phyloP scores from a whole-genome alignment of 1,140 invertebrate species.

The Aphelinus certus region DNA sequence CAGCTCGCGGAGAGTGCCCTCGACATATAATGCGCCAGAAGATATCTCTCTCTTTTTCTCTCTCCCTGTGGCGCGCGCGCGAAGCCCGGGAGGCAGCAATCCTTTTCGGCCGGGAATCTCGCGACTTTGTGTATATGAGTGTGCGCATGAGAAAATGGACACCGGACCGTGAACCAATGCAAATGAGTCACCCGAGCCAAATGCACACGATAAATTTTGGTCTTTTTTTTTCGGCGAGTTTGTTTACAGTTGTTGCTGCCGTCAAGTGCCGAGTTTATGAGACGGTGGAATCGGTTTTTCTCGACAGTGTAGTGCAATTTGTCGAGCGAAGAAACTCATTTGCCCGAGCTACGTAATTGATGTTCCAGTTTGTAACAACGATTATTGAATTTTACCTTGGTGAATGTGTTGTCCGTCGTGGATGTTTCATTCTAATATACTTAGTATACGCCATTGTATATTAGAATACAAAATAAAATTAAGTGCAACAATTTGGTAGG shows the following conservation, averaged over 20 bases:
- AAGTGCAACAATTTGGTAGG: too few relatives aligned
- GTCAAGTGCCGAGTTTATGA: slow-evolving; percentile 31
- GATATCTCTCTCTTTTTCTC: slow-evolving; percentile 2
- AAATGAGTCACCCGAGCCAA: slow-evolving; percentile 25
- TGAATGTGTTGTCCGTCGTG: too few relatives aligned
- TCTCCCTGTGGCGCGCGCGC: too few relatives aligned
- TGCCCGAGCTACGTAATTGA: too few relatives aligned
- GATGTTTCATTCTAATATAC: too few relatives aligned
- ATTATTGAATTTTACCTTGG: too few relatives aligned
- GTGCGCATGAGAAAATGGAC: slow-evolving; percentile 10
- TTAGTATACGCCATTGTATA: too few relatives aligned
- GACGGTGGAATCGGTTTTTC: slow-evolving; percentile 37
- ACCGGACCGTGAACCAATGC: slow-evolving; percentile 27
- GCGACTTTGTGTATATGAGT: slow-evolving; percentile 24
- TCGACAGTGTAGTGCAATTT: slow-evolving; percentile 28
- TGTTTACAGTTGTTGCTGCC: slow-evolving; percentile 28
- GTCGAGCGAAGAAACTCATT: neutral
- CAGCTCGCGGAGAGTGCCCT: neutral
- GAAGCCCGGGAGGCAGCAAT: neutral
- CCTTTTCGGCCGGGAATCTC: slow-evolving; percentile 11
- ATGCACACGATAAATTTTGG: slow-evolving; percentile 31
- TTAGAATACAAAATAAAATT: too few relatives aligned
- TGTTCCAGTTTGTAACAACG: too few relatives aligned
- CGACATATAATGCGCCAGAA: neutral
- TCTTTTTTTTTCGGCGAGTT: slow-evolving; percentile 5